A percentile compares a stretch with the other conserved stretches of the same genome.
Conservation (phyloP, 2,113 vertebrate species). For the Clarias batrachus region DNA sequence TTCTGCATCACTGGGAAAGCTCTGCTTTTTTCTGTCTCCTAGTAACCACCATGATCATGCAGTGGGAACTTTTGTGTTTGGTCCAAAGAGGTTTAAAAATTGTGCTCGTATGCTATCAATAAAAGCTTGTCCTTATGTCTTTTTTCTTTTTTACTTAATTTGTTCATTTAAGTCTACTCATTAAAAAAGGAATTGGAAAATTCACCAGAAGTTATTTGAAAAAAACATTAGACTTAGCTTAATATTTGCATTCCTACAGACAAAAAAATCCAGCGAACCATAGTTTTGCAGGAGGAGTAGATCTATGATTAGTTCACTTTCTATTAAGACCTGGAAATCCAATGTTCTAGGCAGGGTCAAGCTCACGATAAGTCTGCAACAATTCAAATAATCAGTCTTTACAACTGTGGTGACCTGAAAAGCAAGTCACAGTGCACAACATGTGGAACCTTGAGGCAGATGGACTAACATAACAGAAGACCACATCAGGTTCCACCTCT, state of each 20-base stretch:
- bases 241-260: background rate
- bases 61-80: slow-evolving; percentile 44
- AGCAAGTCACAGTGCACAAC: background rate
- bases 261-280: background rate
- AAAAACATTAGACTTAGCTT: background rate
- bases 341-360: background rate
- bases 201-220: slow-evolving; percentile 35
- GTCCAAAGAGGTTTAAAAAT: slow-evolving; percentile 32
- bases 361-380: background rate
- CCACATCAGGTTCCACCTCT: background rate
- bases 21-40: slow-evolving; percentile 9
- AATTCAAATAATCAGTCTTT: background rate
- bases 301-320: too few species aligned
- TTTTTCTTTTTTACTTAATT: slow-evolving; percentile 16
- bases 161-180: slow-evolving; percentile 28
- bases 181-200: slow-evolving; percentile 10
- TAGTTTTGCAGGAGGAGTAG: background rate
- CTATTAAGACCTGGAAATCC: too few species aligned
- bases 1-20: slow-evolving; percentile 16
- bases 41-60: slow-evolving; percentile 41
- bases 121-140: slow-evolving; percentile 24
- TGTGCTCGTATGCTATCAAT: slow-evolving; percentile 27
- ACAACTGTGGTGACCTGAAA: background rate
- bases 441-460: background rate
- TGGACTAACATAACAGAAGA: background rate